Base-by-base conservation (phyloP, 2,113 vertebrate species). In the Leuciscus idus region DNA sequence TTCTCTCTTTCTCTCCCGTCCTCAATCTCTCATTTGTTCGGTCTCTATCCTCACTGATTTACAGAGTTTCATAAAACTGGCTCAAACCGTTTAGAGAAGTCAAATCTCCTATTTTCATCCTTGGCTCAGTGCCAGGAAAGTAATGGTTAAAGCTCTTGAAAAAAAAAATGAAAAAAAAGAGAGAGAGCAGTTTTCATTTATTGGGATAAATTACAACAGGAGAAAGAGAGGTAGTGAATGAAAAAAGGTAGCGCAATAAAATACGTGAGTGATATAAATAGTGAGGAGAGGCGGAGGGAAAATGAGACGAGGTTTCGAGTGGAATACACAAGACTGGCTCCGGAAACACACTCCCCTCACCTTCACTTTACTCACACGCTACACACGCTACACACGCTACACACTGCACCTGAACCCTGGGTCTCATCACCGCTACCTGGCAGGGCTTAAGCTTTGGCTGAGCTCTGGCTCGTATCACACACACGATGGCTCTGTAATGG, bases 61-160 rank as follows among this genome's bases (percentile, higher is more conserved):
- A 93, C 91, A 89, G 81, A 84, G 88, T 91, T 94, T 93, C 92
- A 91, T 94, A 92, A 93, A 94, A 91, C 55, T 79, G 89, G 80
- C 80, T 90, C 86, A 89, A 89, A 93, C 89, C 33, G 87, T 94
- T 91, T 94, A 89, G 91, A 90, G 81, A 7, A 78, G 86, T 84
- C 92, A 77, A 80, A 86, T 86, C 89, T 83, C 87, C 89, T 85
- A 88, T 92, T 89, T 86, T 91, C 26, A 39, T 88, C 52, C 88
- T 88, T 94, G 91, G 92, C 90, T 21, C 2, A 8, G 11, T 43
- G 89, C 92, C 92, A 94, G 87, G 87, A 91, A 92, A 92, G 88
- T 89, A 90, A 92, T 28, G 73, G 26, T 87, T 74, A 68, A 81
- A 81, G 85, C 50, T 82, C 43, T 33, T 26, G 48, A 79, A 68